A percentile compares a stretch with the other conserved stretches of the same genome.
Evolutionary conservation across 1,140 invertebrate genomes (phyloP).

Genomic region (Amyelois transitella): DNA sequence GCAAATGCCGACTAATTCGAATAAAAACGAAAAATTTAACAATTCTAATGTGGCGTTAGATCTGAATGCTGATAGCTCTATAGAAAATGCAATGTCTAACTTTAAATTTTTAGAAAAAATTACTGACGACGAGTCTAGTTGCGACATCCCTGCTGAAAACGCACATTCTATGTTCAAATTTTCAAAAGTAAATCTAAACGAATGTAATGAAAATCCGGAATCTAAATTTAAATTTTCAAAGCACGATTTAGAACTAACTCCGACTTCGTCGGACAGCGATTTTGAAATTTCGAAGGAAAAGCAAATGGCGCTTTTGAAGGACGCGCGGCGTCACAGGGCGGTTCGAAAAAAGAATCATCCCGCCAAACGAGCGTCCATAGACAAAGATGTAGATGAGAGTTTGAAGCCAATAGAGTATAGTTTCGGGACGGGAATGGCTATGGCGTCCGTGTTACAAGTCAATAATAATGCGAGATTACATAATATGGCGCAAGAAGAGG

Average conservation of each 20-base stretch:
- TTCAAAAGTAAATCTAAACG: too few species aligned
- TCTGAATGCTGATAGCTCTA: too few species aligned
- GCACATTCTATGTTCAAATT: slow-evolving; percentile 28
- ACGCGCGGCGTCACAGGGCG: slow-evolving; percentile 42
- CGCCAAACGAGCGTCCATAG: slow-evolving; percentile 30
- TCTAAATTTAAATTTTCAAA: slow-evolving; percentile 39
- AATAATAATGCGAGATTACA: slow-evolving; percentile 34
- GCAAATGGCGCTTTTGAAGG: slow-evolving; percentile 34
- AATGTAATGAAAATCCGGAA: slow-evolving; percentile 4
- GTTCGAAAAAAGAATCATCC: slow-evolving; percentile 48
- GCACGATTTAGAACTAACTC: slow-evolving; percentile 48
- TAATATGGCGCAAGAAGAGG: slow-evolving; percentile 44
- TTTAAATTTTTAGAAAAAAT: slow-evolving; percentile 18
- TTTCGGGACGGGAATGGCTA: slow-evolving; percentile 66
- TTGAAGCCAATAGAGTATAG: slow-evolving; percentile 62
- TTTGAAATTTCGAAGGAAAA: slow-evolving; percentile 29
- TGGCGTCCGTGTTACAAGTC: slow-evolving; percentile 63
- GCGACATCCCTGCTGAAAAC: neutral
- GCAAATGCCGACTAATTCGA: neutral
- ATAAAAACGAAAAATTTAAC: neutral
- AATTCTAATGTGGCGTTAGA: neutral
- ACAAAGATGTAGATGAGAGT: slow-evolving; percentile 52
- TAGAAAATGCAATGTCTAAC: too few species aligned
- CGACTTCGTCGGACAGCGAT: slow-evolving; percentile 51
- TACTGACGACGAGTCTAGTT: slow-evolving; percentile 14